phyloP scores from a whole-genome alignment of 2,113 vertebrate genomes.

The Sula dactylatra region DNA sequence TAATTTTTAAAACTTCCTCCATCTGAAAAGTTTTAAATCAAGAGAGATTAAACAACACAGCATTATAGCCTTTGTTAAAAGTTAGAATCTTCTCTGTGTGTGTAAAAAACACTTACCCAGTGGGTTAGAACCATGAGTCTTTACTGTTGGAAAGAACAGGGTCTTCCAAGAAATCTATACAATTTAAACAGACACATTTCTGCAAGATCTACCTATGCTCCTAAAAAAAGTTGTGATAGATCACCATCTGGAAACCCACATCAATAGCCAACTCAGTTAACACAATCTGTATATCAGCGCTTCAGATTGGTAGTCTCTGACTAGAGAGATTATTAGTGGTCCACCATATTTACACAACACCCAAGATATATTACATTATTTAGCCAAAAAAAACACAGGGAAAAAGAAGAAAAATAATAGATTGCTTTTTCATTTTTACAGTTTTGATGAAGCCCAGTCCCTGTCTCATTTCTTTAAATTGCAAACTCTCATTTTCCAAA shows the following conservation, averaged over 20 bases:
- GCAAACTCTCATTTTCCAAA: background rate
- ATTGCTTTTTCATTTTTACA: background rate
- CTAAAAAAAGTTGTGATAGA: background rate
- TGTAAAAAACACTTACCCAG: background rate
- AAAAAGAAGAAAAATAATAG: background rate
- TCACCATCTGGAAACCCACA: background rate
- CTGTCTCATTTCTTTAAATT: background rate
- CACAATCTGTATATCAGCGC: background rate
- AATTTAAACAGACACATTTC: background rate
- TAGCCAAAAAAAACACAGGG: background rate
- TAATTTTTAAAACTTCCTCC: background rate
- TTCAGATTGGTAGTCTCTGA: background rate
- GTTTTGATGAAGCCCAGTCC: background rate
- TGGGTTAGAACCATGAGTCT: background rate
- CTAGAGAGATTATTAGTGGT: background rate
- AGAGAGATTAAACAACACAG: background rate
- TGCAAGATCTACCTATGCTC: background rate
- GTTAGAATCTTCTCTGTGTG: background rate
- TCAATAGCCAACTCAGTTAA: background rate
- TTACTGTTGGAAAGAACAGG: background rate
- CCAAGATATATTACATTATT: background rate
- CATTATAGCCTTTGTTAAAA: background rate
- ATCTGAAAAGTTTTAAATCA: background rate
- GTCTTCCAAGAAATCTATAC: background rate
- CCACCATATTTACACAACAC: background rate